Evolutionary conservation across 2,888 invertebrate genomes (phyloP).

Genomic region (Pseudoips prasinana): DNA sequence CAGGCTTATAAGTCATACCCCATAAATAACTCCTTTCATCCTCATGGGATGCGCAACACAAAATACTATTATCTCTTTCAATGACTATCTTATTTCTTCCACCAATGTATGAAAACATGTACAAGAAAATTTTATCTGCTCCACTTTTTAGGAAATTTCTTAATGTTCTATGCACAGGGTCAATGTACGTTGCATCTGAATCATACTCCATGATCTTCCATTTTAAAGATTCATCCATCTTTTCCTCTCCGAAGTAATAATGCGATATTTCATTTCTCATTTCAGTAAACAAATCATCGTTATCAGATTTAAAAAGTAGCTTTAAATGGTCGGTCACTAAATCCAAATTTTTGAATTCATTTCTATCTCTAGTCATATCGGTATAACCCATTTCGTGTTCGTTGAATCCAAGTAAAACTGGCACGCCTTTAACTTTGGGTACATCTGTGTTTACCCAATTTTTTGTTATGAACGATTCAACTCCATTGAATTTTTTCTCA

Average conservation of each 20-base stretch:
- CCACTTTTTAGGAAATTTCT: conserved; percentile 36
- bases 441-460: conserved; percentile 39
- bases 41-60: conserved; percentile 40
- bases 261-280: conserved; percentile 33
- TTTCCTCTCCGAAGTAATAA: conserved; percentile 52
- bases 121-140: conserved; percentile 44
- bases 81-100: conserved; percentile 24
- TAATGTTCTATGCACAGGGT: conserved; percentile 46
- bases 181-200: conserved; percentile 47
- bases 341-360: conserved; percentile 30
- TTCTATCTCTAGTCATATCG: conserved; percentile 21
- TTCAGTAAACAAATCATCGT: conserved; percentile 23
- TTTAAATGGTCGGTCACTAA: conserved; percentile 27
- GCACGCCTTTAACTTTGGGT: conserved; percentile 40
- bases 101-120: conserved; percentile 46
- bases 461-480: conserved; percentile 43
- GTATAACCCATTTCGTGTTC: conserved; percentile 37
- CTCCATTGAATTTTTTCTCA: conserved; percentile 44
- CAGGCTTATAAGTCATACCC: conserved; percentile 19
- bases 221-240: conserved; percentile 21
- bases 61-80: conserved; percentile 9
- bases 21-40: conserved; percentile 60
- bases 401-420: conserved; percentile 51
- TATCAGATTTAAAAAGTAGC: conserved; percentile 28
- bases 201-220: conserved; percentile 40